These are phyloP conservation scores for Liolophura sinensis DNA, from an alignment of 1,140 invertebrate species.

Conservation along the genomic window DNA sequence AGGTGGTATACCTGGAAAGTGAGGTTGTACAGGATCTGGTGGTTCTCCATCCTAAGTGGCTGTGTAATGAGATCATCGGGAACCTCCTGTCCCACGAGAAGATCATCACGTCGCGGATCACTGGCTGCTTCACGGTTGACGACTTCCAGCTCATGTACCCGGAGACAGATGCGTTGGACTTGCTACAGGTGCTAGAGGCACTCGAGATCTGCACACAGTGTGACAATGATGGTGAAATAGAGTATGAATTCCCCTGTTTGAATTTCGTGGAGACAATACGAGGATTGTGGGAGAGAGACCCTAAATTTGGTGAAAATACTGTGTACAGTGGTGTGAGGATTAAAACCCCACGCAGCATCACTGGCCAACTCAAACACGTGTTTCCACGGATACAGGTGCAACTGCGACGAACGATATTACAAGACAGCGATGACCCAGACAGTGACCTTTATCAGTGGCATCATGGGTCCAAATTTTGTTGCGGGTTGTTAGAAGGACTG, in stretches of 20 bases:
- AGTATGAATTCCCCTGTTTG: constrained; percentile 82
- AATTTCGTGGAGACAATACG: constrained; percentile 75
- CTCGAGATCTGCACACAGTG: constrained; percentile 76
- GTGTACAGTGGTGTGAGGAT: constrained; percentile 74
- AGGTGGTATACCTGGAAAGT: constrained; percentile 63
- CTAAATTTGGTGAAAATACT: constrained; percentile 63
- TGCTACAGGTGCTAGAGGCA: constrained; percentile 60
- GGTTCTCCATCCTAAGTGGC: constrained; percentile 74
- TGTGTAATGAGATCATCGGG: constrained; percentile 73
- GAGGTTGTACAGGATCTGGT: constrained; percentile 69
- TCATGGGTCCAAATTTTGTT: constrained; percentile 77
- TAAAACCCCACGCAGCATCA: constrained; percentile 63
- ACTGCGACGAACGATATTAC: constrained; percentile 65
- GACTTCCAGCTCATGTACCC: constrained; percentile 79
- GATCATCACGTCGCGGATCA: constrained; percentile 68
- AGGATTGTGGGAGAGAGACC: constrained; percentile 74
- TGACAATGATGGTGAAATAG: constrained; percentile 73
- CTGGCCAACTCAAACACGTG: constrained; percentile 67
- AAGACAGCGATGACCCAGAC: constrained; percentile 62
- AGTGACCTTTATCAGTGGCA: constrained; percentile 80
- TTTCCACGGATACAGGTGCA: constrained; percentile 77
- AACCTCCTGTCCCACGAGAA: constrained; percentile 72
- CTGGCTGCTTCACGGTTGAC: constrained; percentile 77
- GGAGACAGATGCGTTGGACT: constrained; percentile 66
- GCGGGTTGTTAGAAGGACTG: constrained; percentile 73